Evolutionary conservation across 2,888 invertebrate genomes (phyloP).

Genomic region (Caenorhabditis zanzibari): DNA sequence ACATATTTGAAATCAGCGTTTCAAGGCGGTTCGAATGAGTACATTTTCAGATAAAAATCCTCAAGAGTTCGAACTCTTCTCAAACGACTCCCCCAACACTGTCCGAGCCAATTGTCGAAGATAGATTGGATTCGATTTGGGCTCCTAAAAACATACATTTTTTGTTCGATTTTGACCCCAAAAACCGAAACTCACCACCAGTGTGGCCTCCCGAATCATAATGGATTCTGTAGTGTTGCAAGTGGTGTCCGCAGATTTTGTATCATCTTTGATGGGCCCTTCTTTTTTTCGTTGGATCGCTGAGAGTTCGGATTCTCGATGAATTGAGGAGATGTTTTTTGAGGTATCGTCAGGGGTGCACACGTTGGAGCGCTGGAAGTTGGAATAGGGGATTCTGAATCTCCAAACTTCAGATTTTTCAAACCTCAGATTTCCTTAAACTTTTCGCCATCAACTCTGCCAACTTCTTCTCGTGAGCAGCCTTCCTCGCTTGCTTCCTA

Average conservation of each 20-base stretch:
- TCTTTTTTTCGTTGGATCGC: not conserved
- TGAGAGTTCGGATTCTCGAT: not conserved
- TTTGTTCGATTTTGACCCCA: not conserved
- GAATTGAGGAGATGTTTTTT: constrained; percentile 1
- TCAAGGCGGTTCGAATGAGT: no score
- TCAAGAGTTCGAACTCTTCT: not conserved
- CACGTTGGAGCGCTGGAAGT: not conserved
- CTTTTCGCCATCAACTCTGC: not conserved
- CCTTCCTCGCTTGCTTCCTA: not conserved
- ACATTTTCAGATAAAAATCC: no score
- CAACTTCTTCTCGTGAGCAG: not conserved
- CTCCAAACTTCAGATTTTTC: not conserved
- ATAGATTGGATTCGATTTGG: constrained; percentile 26
- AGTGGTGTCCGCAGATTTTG: not conserved
- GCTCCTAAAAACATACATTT: constrained; percentile 3
- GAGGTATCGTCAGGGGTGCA: constrained; percentile 3
- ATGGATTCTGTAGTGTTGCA: not conserved
- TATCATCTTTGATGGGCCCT: not conserved
- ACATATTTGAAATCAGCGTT: not conserved
- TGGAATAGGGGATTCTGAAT: not conserved
- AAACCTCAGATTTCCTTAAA: not conserved
- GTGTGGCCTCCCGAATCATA: not conserved
- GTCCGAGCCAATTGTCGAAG: not conserved
- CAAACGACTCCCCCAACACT: not conserved
- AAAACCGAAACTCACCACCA: not conserved